Evolutionary conservation across 2,888 invertebrate genomes (phyloP).

Genomic region (Agrilus cyanescens): DNA sequence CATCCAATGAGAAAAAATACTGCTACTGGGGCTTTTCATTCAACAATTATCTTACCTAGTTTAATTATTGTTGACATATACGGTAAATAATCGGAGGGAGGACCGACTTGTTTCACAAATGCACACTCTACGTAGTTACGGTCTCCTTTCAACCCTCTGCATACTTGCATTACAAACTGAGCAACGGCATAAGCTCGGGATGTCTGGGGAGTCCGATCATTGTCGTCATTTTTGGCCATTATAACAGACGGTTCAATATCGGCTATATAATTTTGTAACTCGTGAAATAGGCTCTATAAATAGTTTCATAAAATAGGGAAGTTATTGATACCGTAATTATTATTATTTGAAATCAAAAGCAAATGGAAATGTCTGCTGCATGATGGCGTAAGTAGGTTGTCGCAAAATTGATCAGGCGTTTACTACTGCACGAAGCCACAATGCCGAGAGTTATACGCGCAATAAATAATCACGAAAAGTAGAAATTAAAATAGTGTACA

Average conservation of each 20-base stretch:
- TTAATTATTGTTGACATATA: conserved; percentile 30
- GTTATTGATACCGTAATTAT: no score
- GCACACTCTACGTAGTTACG: conserved; percentile 29
- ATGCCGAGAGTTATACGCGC: no score
- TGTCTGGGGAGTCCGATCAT: conserved; percentile 20
- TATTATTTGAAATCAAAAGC: no score
- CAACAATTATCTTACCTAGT: conserved; percentile 20
- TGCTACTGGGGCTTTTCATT: not conserved
- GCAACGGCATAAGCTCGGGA: conserved; percentile 26
- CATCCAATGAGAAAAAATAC: not conserved
- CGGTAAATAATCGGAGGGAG: conserved; percentile 28
- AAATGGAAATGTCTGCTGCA: no score
- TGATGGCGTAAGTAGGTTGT: no score
- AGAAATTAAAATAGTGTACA: no score
- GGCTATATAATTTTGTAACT: conserved; percentile 21
- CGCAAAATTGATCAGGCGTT: no score
- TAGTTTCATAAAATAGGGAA: not conserved
- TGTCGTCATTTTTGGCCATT: conserved; percentile 21
- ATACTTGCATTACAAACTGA: conserved; percentile 26
- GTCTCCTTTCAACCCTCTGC: conserved; percentile 26
- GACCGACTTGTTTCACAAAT: conserved; percentile 30
- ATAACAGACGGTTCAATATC: conserved; percentile 24
- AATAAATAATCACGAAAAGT: no score
- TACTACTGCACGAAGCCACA: no score
- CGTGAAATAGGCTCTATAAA: conserved; percentile 11